Conservation (phyloP, 2,113 vertebrate species). For the Melanotaenia duboulayi region DNA sequence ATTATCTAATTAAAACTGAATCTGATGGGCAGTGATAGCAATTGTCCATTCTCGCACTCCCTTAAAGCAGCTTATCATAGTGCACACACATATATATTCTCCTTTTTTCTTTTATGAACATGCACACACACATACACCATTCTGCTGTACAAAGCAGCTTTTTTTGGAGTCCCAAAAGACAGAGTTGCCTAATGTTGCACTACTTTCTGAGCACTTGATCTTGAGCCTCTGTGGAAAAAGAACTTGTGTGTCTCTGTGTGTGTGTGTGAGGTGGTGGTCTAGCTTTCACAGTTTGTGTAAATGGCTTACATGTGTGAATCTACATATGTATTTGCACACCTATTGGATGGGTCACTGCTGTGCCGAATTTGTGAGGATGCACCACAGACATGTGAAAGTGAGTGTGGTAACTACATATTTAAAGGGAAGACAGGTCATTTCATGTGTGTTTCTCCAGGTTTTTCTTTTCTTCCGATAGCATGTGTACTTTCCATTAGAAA, state of each 20-base stretch:
- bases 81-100: conserved; percentile 6
- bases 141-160: conserved; percentile 39
- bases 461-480: neutral
- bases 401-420: conserved; percentile 40
- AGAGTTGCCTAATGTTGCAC: conserved; percentile 39
- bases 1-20: conserved; percentile 57
- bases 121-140: neutral
- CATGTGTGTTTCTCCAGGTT: neutral
- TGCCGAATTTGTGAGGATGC: conserved; percentile 22
- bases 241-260: neutral
- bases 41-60: conserved; percentile 36
- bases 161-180: conserved; percentile 53
- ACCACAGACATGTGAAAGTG: conserved; percentile 5
- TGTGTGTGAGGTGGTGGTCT: neutral
- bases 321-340: neutral
- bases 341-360: conserved; percentile 21
- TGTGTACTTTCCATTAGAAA: conserved; percentile 22
- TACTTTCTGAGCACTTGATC: conserved; percentile 47
- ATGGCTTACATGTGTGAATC: conserved; percentile 1
- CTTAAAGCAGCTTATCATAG: conserved; percentile 39
- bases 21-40: conserved; percentile 55
- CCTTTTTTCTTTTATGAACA: too few species aligned
- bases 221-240: conserved; percentile 15
- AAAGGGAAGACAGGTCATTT: conserved; percentile 15
- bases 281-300: conserved; percentile 6